Evolutionary conservation across 1,140 invertebrate genomes (phyloP).

Genomic region (Eurosta solidaginis): DNA sequence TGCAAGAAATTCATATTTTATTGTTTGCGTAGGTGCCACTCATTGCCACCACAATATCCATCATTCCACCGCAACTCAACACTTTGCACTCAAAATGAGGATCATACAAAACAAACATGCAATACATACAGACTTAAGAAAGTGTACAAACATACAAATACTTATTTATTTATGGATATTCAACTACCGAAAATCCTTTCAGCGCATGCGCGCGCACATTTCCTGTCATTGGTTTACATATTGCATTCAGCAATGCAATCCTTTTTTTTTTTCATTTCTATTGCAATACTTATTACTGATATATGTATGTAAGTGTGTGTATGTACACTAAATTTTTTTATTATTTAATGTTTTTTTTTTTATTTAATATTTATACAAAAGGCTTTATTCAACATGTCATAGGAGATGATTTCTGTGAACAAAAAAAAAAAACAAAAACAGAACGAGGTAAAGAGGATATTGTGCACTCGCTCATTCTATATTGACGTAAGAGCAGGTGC

Average conservation of each 20-base stretch:
- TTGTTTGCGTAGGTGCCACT: constrained; percentile 5
- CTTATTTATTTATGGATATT: background rate
- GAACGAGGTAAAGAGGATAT: background rate
- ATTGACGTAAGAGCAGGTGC: constrained; percentile 7
- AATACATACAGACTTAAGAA: background rate
- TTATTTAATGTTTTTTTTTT: background rate
- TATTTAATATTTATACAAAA: background rate
- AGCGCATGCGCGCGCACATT: background rate
- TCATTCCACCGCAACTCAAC: constrained; percentile 22
- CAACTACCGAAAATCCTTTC: constrained; percentile 5
- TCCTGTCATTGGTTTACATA: background rate
- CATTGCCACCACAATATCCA: background rate
- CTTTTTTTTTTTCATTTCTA: background rate
- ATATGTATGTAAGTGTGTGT: no score
- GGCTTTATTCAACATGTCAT: background rate
- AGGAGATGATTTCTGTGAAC: background rate
- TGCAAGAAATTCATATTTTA: background rate
- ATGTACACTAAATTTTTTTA: no score
- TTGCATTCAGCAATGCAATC: constrained; percentile 9
- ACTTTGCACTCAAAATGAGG: background rate
- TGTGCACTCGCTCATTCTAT: background rate
- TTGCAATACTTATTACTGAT: background rate
- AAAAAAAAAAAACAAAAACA: background rate
- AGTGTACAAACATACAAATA: background rate
- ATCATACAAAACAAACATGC: background rate